Base-by-base conservation (phyloP, 2,888 invertebrate species). In the Theristus sp. region DNA sequence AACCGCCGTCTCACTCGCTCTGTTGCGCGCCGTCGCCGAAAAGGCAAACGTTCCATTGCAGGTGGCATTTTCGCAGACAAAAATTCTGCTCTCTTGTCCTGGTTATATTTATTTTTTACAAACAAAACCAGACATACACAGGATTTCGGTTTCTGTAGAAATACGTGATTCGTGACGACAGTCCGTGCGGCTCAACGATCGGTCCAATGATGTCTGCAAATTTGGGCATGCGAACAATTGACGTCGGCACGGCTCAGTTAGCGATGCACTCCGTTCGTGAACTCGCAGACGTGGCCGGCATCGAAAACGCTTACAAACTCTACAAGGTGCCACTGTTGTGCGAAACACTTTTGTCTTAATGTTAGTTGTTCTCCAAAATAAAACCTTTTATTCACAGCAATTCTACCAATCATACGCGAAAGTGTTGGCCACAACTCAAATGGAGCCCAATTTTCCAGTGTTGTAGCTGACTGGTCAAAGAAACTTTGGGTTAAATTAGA, bases 261-360 rank as follows among this genome's bases (percentile, higher is more conserved):
- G 75, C 75, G 56, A 79, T 79, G 79, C 79, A 80, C 67, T 78
- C 78, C 17, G 77, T 78, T 64, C 67, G 79, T 29, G 79, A 79
- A 67, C 75, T 77, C 72, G 73, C 75, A 29, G 75, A 74, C 65
- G 74, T 73, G 1, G 68, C 73, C 1, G 74, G 75, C 65, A 71
- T 79, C n/a, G 62, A 67, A 38, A 75, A 78, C 61, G 73, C 75
- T 31, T 70, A 70, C 6, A 65, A 66, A 2, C 71, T 79, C 27
- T 79, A 73, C 54, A 54, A 27, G 54, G 26, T 54, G n/a, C n/a
- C n/a, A 20, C n/a, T n/a, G n/a, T n/a, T n/a, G n/a, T n/a, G n/a
- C n/a, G n/a, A n/a, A n/a, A n/a, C n/a, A n/a, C n/a, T n/a, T n/a
- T n/a, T n/a, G n/a, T n/a, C n/a, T n/a, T n/a, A n/a, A n/a, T n/a